Percentiles rank a stretch among this genome's conserved stretches.
phyloP scores from a whole-genome alignment of 2,113 vertebrate species.

The Empidonax alnorum region DNA sequence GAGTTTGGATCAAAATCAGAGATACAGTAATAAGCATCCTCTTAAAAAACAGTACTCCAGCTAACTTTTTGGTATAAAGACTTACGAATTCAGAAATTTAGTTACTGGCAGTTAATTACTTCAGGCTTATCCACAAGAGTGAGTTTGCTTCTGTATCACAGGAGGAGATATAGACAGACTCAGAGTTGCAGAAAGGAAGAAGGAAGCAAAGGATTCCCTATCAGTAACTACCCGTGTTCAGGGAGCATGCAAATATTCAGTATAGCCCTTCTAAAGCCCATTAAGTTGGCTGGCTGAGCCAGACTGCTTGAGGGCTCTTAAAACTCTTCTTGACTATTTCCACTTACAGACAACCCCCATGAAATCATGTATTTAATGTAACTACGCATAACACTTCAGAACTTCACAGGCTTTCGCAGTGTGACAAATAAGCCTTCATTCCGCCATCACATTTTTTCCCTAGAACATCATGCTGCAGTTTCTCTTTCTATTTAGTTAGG shows the following conservation, averaged over 20 bases:
- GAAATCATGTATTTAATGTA: background rate
- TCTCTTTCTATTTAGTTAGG: background rate
- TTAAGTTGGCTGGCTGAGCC: background rate
- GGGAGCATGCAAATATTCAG: background rate
- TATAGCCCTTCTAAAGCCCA: background rate
- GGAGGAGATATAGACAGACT: background rate
- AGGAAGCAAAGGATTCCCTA: background rate
- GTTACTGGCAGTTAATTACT: background rate
- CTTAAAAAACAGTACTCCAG: background rate
- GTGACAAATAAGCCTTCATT: background rate
- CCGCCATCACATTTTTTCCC: constrained; percentile 10
- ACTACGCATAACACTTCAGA: background rate
- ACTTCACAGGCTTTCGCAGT: background rate
- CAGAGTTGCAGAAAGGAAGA: background rate
- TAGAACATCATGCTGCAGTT: constrained; percentile 11
- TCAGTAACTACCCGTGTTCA: background rate
- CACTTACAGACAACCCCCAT: background rate
- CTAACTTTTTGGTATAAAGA: background rate
- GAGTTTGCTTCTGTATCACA: background rate
- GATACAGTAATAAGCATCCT: background rate
- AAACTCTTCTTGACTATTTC: background rate
- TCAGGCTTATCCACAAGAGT: background rate
- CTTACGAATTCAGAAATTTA: background rate
- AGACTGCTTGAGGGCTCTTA: background rate
- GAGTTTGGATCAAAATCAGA: background rate